Percentiles rank a stretch among this genome's conserved stretches.
These are phyloP conservation scores for Ceratina australensis DNA, from an alignment of 1,140 invertebrate species.

Conservation along the genomic window DNA sequence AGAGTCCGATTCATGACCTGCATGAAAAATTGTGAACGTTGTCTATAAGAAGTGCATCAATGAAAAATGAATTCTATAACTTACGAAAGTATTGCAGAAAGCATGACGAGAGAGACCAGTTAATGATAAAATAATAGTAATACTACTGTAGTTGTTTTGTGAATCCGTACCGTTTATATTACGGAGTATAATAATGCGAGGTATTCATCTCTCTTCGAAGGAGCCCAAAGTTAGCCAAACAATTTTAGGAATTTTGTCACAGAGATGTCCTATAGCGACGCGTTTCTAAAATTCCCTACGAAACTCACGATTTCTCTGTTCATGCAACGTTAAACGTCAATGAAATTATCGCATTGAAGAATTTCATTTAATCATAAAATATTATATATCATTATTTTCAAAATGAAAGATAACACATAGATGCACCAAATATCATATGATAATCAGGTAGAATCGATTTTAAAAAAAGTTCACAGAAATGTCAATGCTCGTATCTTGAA, in stretches of 20 bases:
- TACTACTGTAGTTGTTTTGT: background rate
- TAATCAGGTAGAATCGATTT: no score
- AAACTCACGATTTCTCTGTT: background rate
- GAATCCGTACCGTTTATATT: background rate
- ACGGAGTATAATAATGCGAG: background rate
- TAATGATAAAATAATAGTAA: background rate
- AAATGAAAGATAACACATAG: no score
- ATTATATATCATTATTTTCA: no score
- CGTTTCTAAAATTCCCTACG: conserved; percentile 1
- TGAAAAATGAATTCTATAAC: no score
- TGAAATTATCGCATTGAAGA: background rate
- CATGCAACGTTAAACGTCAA: background rate
- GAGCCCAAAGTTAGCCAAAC: background rate
- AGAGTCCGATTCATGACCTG: no score
- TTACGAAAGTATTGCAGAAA: no score
- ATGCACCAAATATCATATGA: no score
- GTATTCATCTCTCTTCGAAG: background rate
- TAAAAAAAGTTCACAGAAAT: no score
- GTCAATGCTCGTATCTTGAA: no score
- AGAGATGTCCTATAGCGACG: background rate
- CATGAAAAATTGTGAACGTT: no score
- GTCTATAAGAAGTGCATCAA: no score
- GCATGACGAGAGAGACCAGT: background rate
- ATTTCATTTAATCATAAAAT: no score
- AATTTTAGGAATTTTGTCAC: conserved; percentile 11